Percentiles rank a stretch among this genome's conserved stretches.
Evolutionary conservation across 2,113 vertebrate genomes (phyloP).

Genomic region (Hyla sarda): DNA sequence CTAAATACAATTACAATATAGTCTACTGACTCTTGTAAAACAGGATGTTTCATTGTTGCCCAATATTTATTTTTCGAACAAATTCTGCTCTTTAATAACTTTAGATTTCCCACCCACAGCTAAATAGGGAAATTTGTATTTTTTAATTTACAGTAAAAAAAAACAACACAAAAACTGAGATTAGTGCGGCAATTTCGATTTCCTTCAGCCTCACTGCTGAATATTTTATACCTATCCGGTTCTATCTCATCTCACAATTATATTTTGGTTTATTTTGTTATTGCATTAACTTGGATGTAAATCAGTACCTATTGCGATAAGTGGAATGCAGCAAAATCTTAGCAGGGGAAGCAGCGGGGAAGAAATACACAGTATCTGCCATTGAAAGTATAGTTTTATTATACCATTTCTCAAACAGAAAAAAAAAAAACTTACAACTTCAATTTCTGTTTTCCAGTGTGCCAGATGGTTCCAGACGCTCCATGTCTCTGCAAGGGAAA

Average conservation of each 20-base stretch:
- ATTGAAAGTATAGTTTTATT: slow-evolving; percentile 35
- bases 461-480: slow-evolving; percentile 52
- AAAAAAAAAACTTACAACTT: neutral
- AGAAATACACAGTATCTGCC: slow-evolving; percentile 27
- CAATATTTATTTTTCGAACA: slow-evolving; percentile 13
- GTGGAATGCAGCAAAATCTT: slow-evolving; percentile 44
- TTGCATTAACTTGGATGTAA: slow-evolving; percentile 43
- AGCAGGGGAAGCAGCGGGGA: slow-evolving; percentile 41
- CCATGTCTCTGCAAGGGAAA: slow-evolving; percentile 50
- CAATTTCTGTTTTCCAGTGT: slow-evolving; percentile 47
- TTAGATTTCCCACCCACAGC: slow-evolving; percentile 22
- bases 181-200: slow-evolving; percentile 25
- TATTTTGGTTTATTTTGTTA: slow-evolving; percentile 38
- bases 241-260: neutral
- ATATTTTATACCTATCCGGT: slow-evolving; percentile 20
- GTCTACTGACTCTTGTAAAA: too few relatives aligned
- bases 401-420: slow-evolving; percentile 34
- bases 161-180: slow-evolving; percentile 29
- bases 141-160: slow-evolving; percentile 43
- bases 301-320: slow-evolving; percentile 45
- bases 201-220: slow-evolving; percentile 7
- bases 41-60: neutral
- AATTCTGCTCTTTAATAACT: slow-evolving; percentile 7
- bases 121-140: slow-evolving; percentile 11
- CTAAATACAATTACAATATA: too few relatives aligned